Conservation (phyloP, 2,888 invertebrate species). For the Drosophila multiciliata region DNA sequence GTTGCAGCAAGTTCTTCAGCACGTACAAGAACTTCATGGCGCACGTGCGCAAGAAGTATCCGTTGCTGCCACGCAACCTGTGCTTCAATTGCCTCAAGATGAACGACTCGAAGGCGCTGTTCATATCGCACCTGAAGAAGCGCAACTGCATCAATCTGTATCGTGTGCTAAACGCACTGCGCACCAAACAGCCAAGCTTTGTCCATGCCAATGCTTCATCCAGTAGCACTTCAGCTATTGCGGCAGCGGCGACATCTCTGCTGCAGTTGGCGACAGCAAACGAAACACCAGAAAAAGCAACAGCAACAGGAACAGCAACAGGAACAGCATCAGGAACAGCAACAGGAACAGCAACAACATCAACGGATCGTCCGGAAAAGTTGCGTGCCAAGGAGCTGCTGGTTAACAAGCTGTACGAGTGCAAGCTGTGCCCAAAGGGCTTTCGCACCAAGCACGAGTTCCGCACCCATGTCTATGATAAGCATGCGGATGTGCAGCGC, state of each 20-base stretch:
- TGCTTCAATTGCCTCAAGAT: conserved; percentile 85
- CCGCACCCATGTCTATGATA: conserved; percentile 84
- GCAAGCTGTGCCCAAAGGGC: conserved; percentile 84
- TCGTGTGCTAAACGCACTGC: conserved; percentile 80
- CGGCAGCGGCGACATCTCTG: no score
- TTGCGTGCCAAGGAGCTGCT: conserved; percentile 84
- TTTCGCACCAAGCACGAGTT: conserved; percentile 85
- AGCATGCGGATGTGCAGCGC: conserved; percentile 84
- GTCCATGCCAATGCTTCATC: conserved; percentile 27
- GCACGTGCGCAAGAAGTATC: conserved; percentile 85
- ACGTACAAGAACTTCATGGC: conserved; percentile 85
- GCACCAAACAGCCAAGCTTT: conserved; percentile 70
- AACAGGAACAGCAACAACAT: background rate
- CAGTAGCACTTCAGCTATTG: background rate
- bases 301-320: background rate
- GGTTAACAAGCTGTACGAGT: conserved; percentile 85
- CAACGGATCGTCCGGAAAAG: conserved; percentile 76
- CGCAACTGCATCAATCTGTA: conserved; percentile 85
- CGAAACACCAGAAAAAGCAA: background rate
- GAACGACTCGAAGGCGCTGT: conserved; percentile 85
- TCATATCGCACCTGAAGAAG: conserved; percentile 85
- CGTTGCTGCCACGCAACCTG: conserved; percentile 83
- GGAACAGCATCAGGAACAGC: no score
- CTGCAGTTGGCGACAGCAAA: background rate
- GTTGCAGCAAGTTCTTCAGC: conserved; percentile 83